Evolutionary conservation across 2,113 vertebrate genomes (phyloP).

Genomic region (Xyliphius kryptos): DNA sequence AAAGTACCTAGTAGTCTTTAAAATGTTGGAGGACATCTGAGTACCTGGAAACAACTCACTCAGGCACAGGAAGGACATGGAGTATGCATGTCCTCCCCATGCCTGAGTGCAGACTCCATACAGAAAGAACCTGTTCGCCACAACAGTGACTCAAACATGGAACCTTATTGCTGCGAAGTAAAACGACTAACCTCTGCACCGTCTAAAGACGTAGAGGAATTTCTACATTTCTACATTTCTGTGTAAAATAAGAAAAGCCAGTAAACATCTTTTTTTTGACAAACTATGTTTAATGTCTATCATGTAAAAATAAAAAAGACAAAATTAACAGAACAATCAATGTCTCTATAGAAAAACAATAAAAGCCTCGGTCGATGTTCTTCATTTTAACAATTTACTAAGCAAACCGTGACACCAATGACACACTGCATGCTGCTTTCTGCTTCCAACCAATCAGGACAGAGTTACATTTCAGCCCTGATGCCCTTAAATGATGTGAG

Average conservation of each 20-base stretch:
- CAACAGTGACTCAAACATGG: no score
- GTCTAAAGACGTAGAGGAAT: no score
- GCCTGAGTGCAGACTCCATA: no score
- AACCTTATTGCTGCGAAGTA: no score
- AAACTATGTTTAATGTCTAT: constrained; percentile 2
- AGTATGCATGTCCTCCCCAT: no score
- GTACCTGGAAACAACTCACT: no score
- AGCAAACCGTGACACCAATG: constrained; percentile 29
- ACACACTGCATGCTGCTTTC: constrained; percentile 41
- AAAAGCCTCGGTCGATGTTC: constrained; percentile 39
- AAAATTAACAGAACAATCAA: constrained; percentile 43
- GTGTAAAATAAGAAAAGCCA: background rate
- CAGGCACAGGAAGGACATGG: no score
- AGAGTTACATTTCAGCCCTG: constrained; percentile 5
- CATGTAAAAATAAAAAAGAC: constrained; percentile 14
- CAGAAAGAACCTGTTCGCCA: no score
- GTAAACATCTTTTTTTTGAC: background rate
- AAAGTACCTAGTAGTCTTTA: no score
- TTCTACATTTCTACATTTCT: no score
- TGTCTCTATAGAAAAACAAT: constrained; percentile 45
- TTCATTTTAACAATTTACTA: constrained; percentile 35
- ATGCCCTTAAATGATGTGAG: constrained; percentile 4
- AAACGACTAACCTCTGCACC: no score
- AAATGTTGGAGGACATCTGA: no score
- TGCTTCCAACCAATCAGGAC: constrained; percentile 32